Evolutionary conservation across 2,113 vertebrate genomes (phyloP).

Genomic region (Corvus moneduloides): DNA sequence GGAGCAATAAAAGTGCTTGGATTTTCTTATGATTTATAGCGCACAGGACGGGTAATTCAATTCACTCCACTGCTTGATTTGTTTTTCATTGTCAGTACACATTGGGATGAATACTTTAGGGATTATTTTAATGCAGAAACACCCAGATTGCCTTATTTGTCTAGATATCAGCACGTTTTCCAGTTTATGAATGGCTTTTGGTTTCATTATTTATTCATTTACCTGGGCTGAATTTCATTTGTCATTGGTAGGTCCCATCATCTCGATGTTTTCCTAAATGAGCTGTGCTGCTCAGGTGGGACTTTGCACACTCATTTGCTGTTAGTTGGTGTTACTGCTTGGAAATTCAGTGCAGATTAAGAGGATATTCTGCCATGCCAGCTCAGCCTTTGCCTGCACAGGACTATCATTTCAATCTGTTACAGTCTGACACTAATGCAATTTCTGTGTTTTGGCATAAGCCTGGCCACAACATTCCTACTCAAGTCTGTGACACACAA

Average conservation of each 20-base stretch:
- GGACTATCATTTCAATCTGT: background rate
- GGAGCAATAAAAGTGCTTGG: background rate
- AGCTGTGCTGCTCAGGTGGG: background rate
- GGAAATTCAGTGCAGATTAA: background rate
- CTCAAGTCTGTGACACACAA: background rate
- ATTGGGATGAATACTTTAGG: constrained; percentile 28
- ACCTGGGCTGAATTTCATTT: constrained; percentile 31
- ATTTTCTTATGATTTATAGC: constrained; percentile 20
- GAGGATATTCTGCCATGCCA: background rate
- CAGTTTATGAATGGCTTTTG: constrained; percentile 20
- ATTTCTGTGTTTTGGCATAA: background rate
- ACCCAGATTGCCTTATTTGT: constrained; percentile 42
- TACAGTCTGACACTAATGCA: background rate
- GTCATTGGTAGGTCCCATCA: background rate
- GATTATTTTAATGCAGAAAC: constrained; percentile 40
- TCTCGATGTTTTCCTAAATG: background rate
- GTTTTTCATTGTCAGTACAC: constrained; percentile 21
- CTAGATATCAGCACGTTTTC: constrained; percentile 13
- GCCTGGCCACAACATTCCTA: accelerated
- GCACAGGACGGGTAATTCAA: constrained; percentile 17
- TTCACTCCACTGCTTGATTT: constrained; percentile 33
- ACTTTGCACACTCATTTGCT: background rate
- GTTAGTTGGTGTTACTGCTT: background rate
- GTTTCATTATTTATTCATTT: constrained; percentile 43
- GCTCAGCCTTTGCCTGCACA: background rate